phyloP scores from a whole-genome alignment of 2,797 vertebrate species.

The Cottoperca gobio region DNA sequence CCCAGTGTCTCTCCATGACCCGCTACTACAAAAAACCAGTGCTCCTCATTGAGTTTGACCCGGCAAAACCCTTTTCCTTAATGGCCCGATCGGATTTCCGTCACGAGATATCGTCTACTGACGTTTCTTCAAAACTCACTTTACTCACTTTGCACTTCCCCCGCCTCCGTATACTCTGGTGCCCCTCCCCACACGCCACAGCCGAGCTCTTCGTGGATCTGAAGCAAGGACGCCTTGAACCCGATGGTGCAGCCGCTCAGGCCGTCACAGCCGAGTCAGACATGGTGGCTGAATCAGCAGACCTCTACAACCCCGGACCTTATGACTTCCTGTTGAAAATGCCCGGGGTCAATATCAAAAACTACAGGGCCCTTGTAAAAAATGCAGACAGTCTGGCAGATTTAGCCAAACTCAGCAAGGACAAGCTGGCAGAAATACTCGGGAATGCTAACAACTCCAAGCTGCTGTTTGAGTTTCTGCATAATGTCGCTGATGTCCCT shows the following conservation, averaged over 20 bases:
- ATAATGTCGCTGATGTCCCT: conserved; percentile 78
- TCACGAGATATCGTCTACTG: conserved; percentile 91
- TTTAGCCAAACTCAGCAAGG: conserved; percentile 86
- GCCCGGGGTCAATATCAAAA: conserved; percentile 94
- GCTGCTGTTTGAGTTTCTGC: conserved; percentile 92
- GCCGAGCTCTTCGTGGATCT: conserved; percentile 94
- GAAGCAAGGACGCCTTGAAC: conserved; percentile 89
- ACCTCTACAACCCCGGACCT: conserved; percentile 93
- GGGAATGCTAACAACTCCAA: conserved; percentile 86
- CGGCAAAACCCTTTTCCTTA: conserved; percentile 92
- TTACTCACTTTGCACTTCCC: conserved; percentile 97
- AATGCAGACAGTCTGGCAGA: conserved; percentile 89
- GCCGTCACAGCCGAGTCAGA: conserved; percentile 92
- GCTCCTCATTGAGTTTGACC: conserved; percentile 96
- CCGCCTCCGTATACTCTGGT: conserved; percentile 94
- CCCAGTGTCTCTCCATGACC: conserved; percentile 94
- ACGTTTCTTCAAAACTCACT: conserved; percentile 92
- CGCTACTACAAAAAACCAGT: conserved; percentile 93
- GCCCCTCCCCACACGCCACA: conserved; percentile 92
- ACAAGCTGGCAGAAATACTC: conserved; percentile 85
- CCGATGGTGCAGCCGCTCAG: conserved; percentile 86
- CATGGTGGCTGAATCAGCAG: conserved; percentile 86
- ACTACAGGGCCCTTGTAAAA: conserved; percentile 88
- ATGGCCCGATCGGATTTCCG: conserved; percentile 86
- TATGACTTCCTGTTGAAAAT: conserved; percentile 96